Percentiles rank a stretch among this genome's conserved stretches.
Evolutionary conservation across 1,140 invertebrate species (phyloP).

Genomic region (Zaprionus capensis): DNA sequence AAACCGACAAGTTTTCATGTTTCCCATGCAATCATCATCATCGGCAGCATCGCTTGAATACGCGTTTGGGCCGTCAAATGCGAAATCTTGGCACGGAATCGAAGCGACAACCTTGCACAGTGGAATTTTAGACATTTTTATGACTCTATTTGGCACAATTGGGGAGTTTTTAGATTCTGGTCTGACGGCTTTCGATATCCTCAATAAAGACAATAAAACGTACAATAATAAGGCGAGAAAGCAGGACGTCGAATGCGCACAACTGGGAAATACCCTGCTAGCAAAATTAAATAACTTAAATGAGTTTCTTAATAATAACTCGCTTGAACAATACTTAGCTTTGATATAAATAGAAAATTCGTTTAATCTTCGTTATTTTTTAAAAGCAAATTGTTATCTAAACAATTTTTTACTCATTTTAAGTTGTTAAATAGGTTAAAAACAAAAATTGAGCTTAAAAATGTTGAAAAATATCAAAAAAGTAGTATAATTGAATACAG

Average conservation of each 20-base stretch:
- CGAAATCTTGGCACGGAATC: slow-evolving; percentile 4
- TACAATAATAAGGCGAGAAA: not conserved
- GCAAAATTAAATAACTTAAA: too few species aligned
- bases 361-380: too few species aligned
- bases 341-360: too few species aligned
- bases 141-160: slow-evolving; percentile 69
- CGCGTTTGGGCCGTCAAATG: not conserved
- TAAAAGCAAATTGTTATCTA: too few species aligned
- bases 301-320: too few species aligned
- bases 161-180: slow-evolving; percentile 54
- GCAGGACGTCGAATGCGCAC: not conserved
- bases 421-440: too few species aligned
- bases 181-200: slow-evolving; percentile 50
- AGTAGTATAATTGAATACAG: too few species aligned
- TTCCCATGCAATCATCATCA: slow-evolving; percentile 46
- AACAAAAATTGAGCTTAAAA: too few species aligned
- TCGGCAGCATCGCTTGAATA: too few species aligned
- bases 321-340: too few species aligned
- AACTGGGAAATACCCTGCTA: not conserved
- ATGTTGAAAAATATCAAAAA: too few species aligned
- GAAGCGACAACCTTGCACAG: slow-evolving; percentile 1
- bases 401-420: too few species aligned
- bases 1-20: slow-evolving; percentile 29
- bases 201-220: slow-evolving; percentile 39
- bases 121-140: slow-evolving; percentile 43